phyloP scores from a whole-genome alignment of 2,888 invertebrate genomes.

The Dolichopus griseipennis region DNA sequence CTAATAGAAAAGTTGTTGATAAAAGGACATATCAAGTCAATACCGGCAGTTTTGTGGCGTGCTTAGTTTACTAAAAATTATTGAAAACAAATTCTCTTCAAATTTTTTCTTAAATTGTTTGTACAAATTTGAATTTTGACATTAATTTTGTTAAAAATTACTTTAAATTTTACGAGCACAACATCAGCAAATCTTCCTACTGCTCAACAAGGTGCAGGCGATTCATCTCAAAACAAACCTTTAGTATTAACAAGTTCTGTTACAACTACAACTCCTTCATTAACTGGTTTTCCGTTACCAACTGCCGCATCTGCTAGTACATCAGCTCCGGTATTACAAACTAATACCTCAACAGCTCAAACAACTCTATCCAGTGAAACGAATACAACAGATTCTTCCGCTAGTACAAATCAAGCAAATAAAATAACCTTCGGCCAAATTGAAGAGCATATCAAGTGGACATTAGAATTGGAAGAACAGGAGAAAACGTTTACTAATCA shows the following conservation, averaged over 20 bases:
- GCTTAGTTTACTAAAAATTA: too few relatives aligned
- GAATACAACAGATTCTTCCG: conserved; percentile 31
- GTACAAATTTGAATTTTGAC: too few relatives aligned
- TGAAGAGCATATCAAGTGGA: conserved; percentile 91
- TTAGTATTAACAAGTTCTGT: neutral
- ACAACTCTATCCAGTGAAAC: neutral
- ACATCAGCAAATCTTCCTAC: neutral
- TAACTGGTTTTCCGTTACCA: neutral
- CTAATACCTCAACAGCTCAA: neutral
- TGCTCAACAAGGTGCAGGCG: neutral
- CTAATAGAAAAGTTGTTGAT: too few relatives aligned
- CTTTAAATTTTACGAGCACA: neutral
- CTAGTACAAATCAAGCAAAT: conserved; percentile 43
- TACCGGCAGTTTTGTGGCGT: too few relatives aligned
- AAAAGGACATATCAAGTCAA: too few relatives aligned
- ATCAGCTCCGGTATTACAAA: neutral
- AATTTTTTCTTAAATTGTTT: too few relatives aligned
- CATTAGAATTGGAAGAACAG: conserved; percentile 81
- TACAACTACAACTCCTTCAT: neutral
- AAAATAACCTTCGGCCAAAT: conserved; percentile 73
- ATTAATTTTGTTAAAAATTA: neutral
- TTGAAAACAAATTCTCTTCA: too few relatives aligned
- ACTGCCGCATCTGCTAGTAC: neutral
- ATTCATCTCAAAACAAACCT: neutral
- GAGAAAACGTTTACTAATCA: conserved; percentile 88